phyloP scores from a whole-genome alignment of 2,888 invertebrate species.

The Nebria salina region DNA sequence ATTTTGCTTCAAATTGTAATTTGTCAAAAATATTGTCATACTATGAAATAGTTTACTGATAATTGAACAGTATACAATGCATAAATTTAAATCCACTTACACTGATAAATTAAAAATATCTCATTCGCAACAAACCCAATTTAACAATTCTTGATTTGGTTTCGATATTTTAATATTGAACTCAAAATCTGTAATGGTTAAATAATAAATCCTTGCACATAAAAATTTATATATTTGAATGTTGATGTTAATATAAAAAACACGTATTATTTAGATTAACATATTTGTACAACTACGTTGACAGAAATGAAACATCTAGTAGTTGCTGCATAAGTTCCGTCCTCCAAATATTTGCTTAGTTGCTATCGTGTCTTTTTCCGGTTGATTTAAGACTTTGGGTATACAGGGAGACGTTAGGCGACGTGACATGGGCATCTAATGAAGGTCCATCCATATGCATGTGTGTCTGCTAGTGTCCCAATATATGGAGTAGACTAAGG shows the following conservation, averaged over 20 bases:
- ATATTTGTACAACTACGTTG: too few species aligned
- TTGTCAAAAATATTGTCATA: background rate
- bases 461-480: background rate
- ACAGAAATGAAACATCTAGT: background rate
- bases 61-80: background rate
- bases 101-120: too few species aligned
- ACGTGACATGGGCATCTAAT: slow-evolving; percentile 22
- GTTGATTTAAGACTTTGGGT: slow-evolving; percentile 20
- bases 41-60: background rate
- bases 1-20: background rate
- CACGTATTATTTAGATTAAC: too few species aligned
- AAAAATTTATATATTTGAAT: too few species aligned
- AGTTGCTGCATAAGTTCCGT: background rate
- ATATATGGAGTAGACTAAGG: background rate
- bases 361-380: slow-evolving; percentile 6
- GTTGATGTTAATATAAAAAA: too few species aligned
- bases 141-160: too few species aligned
- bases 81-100: too few species aligned
- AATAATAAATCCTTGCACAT: too few species aligned
- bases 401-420: slow-evolving; percentile 1
- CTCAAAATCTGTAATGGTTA: too few species aligned
- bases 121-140: too few species aligned
- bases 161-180: too few species aligned
- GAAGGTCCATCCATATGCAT: slow-evolving; percentile 18
- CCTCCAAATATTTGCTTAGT: slow-evolving; percentile 12